Evolutionary conservation across 2,888 invertebrate genomes (phyloP), one percentile per base, ranked within the genome.

Genomic region (Papilio protenor): DNA sequence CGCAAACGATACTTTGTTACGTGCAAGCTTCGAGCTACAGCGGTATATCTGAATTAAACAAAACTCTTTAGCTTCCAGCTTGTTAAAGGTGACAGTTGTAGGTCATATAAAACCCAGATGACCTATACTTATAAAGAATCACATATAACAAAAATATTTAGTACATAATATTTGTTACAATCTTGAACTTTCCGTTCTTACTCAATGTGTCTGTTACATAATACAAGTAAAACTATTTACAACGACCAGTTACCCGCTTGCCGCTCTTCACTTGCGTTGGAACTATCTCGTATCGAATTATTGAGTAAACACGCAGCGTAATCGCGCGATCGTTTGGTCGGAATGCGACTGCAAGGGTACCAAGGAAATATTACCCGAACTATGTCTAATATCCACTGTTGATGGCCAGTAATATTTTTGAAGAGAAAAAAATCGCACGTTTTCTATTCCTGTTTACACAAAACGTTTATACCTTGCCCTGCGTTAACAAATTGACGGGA

Each of bases 251-350:
- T 74, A 76, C 64, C 81, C 88, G 89, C 88, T 79, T 5, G n/a
- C 14, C 83, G 75, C 87, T 81, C 71, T 21, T 85, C 3, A 21
- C 82, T 89, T 86, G 73, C 2, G 74, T 64, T 82, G 83, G 82
- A 84, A 84, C 83, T 84, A 81, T 81, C 87, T 89, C 90, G 90
- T 90, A 93, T 93, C 94, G 93, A 94, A 94, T 94, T 94, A 94
- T 94, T 94, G 93, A 92, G 94, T 93, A 94, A 94, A 94, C 94
- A 94, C 91, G 90, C 88, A 86, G 84, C 86, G 90, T 92, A 93
- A 92, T 92, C 92, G 91, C 86, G 83, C 89, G 87, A 92, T 92
- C 92, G 91, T 90, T 92, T 90, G 91, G 90, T 88, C 89, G 89
- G 88, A 90, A 89, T 87, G 87, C 86, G 84, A 88, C 87, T 89